Evolutionary conservation across 2,113 vertebrate genomes (phyloP), one percentile per base, ranked within the genome.

Genomic region (Orientallactaga bullata): DNA sequence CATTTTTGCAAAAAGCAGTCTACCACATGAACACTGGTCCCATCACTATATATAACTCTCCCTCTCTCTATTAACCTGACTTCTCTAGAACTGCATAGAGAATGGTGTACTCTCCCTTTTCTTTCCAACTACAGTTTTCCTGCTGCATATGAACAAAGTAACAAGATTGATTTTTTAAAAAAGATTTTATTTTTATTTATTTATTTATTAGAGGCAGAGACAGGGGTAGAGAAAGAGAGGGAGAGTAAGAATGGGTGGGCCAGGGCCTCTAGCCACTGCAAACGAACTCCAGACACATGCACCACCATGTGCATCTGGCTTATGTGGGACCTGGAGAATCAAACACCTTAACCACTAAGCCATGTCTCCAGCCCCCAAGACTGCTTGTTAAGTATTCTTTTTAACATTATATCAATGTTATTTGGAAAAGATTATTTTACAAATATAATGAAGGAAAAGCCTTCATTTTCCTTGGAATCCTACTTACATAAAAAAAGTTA

Each of bases 391-490:
- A 69, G 68, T 74, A 51, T 30, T 13, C 26, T 76, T 23, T 82
- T 90, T 89, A 82, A n/a, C 21, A 42, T 95, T 71, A 60, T 95
- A 51, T 95, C 73, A 76, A 8, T 1, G 1, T 94, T 16, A 78
- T 68, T 69, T 93, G 90, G 32, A 37, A 95, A 94, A 90, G 60
- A 88, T 65, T 85, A n/a, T 85, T 88, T 85, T 37, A 72, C 37
- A 76, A 17, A n/a, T 47, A 65, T 39, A 82, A 61, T 76, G 39
- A 74, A 94, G 80, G 51, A 71, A 78, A 82, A 66, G 2, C 3
- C 35, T 84, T 30, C 85, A 9, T 60, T 83, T 93, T 90, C 23
- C 37, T 80, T 93, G 74, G 58, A 91, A n/a, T 63, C 16, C 58
- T 84, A 91, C 21, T 92, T 77, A 68, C 17, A n/a, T 76, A 72